A percentile compares a stretch with the other conserved stretches of the same genome.
Evolutionary conservation across 2,113 vertebrate species (phyloP).

Genomic region (Coryphaenoides rupestris): DNA sequence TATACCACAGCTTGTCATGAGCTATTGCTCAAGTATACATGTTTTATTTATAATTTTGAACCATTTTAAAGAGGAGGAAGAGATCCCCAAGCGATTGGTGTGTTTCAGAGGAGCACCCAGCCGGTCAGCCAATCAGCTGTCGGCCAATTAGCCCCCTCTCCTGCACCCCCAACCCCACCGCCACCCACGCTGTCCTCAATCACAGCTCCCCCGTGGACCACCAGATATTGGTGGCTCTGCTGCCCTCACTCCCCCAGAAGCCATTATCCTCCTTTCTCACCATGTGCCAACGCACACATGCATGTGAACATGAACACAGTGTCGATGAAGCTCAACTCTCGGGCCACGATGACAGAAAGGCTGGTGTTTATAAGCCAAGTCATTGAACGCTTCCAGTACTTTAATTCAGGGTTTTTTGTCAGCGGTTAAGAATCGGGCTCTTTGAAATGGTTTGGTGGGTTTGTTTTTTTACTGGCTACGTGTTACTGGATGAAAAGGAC

Average conservation of each 20-base stretch:
- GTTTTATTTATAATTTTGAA: too few relatives aligned
- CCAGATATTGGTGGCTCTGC: constrained; percentile 48
- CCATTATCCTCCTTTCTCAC: constrained; percentile 51
- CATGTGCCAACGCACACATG: constrained; percentile 12
- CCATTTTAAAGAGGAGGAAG: constrained; percentile 4
- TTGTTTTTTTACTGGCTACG: too few relatives aligned
- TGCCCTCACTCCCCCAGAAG: constrained; percentile 40
- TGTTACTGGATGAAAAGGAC: too few relatives aligned
- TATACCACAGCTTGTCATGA: too few relatives aligned
- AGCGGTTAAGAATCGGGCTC: not conserved
- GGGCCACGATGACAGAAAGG: constrained; percentile 6
- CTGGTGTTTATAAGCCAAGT: not conserved
- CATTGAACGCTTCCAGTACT: not conserved
- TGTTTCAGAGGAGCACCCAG: constrained; percentile 18
- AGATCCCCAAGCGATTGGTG: constrained; percentile 9
- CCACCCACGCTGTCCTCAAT: constrained; percentile 10
- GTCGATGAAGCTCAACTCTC: too few relatives aligned
- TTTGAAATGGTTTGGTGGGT: too few relatives aligned
- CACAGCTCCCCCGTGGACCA: constrained; percentile 23
- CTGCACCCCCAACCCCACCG: constrained; percentile 2
- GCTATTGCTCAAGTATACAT: too few relatives aligned
- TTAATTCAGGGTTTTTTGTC: not conserved
- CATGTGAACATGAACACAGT: not conserved
- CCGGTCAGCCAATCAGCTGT: constrained; percentile 32
- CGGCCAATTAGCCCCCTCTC: constrained; percentile 31